Evolutionary conservation across 2,888 invertebrate species (phyloP), one percentile per base, ranked within the genome.

Genomic region (Smittia aterrima): DNA sequence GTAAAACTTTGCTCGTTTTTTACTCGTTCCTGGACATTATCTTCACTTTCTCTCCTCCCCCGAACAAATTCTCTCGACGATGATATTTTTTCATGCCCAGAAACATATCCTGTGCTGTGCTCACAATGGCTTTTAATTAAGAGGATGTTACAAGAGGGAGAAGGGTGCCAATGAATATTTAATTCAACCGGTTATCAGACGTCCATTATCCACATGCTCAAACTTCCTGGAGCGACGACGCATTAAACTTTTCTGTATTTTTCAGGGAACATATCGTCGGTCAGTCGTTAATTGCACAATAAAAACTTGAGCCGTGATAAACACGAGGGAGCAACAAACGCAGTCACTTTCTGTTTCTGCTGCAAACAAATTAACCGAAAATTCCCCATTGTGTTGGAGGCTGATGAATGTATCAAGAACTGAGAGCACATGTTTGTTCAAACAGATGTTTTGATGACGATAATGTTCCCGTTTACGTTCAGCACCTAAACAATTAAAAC

Each of bases 141-240:
- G 32, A 66, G 38, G 20, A 16, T 16, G 27, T 20, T 25, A 66
- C 27, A 27, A 64, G n/a, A 25, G 20, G 38, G 20, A 22, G 18
- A 41, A 70, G 22, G 70, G 13, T 54, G 70, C 53, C 70, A 70
- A 70, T 70, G 70, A 53, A 70, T 70, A 70, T 70, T 70, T 70
- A 70, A 70, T 54, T 54, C 13, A 27, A 70, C 70, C 70, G 68
- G 68, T 25, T 68, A 68, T 68, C 70, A 32, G 67, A 66, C 66
- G 16, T 24, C n/a, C 67, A 67, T 41, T 67, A 40, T 67, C 41
- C 40, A 27, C 70, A 70, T 70, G 24, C 27, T 70, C 53, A 25
- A 54, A 16, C 54, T 70, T 70, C 70, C 70, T 70, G 54, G n/a
- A 18, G 18, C 18, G 58, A 22, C 18, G 22, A 20, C 58, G 20